Evolutionary conservation across 2,113 vertebrate species (phyloP).

Genomic region (Epinephelus lanceolatus): DNA sequence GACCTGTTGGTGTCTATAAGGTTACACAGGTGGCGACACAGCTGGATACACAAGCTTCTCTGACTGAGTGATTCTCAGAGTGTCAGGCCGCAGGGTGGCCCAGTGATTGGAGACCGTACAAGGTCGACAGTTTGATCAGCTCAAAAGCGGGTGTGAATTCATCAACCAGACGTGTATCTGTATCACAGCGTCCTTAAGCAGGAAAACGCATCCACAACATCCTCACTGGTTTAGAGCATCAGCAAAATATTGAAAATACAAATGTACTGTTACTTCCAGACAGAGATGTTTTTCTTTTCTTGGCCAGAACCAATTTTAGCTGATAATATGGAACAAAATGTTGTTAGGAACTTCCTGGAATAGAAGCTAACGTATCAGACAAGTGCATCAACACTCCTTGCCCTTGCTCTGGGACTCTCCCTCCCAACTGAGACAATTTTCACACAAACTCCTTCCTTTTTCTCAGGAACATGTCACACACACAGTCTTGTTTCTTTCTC

Average conservation of each 20-base stretch:
- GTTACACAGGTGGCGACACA: constrained; percentile 66
- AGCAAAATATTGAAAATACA: constrained; percentile 23
- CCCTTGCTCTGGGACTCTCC: constrained; percentile 46
- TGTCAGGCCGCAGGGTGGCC: constrained; percentile 55
- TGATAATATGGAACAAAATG: constrained; percentile 24
- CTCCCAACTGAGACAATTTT: constrained; percentile 57
- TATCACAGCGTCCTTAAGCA: constrained; percentile 55
- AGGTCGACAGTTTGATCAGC: constrained; percentile 72
- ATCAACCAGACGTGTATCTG: constrained; percentile 52
- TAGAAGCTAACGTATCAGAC: constrained; percentile 39
- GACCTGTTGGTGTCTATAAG: constrained; percentile 51
- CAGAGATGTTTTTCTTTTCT: background rate
- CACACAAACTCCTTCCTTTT: constrained; percentile 50
- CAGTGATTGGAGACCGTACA: constrained; percentile 56
- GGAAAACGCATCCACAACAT: background rate
- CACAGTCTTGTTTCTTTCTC: constrained; percentile 14
- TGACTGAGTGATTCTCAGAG: constrained; percentile 60
- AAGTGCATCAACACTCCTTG: constrained; percentile 41
- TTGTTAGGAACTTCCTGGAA: constrained; percentile 55
- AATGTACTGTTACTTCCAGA: background rate
- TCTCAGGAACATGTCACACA: constrained; percentile 50
- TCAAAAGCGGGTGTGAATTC: constrained; percentile 57
- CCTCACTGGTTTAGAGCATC: background rate
- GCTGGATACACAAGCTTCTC: constrained; percentile 59
- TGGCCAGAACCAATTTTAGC: constrained; percentile 10